A percentile compares a stretch with the other conserved stretches of the same genome.
Conservation (phyloP, 2,797 vertebrate species). For the Gila robusta region DNA sequence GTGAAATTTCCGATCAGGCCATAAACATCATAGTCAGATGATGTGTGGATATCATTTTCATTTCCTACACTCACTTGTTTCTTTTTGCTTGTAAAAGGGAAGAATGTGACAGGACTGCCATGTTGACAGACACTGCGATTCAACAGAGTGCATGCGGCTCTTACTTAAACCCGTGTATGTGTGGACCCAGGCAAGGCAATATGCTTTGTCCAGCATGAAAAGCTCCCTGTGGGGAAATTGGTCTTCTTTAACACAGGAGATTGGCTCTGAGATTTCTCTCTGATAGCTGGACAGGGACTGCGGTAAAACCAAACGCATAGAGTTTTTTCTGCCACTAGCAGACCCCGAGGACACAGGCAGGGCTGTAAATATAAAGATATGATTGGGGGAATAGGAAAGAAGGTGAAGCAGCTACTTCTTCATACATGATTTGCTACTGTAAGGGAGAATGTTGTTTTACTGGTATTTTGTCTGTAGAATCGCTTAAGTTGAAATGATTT, state of each 20-base stretch:
- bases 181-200: conserved; percentile 45
- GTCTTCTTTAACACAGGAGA: conserved; percentile 68
- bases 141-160: conserved; percentile 17
- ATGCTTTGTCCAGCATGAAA: conserved; percentile 56
- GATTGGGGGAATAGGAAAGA: conserved; percentile 53
- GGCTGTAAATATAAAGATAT: conserved; percentile 56
- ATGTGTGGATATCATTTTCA: conserved; percentile 6
- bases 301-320: conserved; percentile 51
- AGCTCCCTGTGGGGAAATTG: conserved; percentile 69
- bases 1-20: conserved; percentile 19
- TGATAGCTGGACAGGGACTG: conserved; percentile 48
- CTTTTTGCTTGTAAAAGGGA: neutral
- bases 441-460: neutral
- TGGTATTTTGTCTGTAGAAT: neutral
- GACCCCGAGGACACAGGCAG: conserved; percentile 46
- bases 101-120: conserved; percentile 3
- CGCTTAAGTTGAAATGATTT: neutral
- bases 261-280: conserved; percentile 50
- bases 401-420: conserved; percentile 33
- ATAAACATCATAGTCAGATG: neutral
- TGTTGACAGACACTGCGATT: conserved; percentile 20
- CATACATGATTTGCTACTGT: conserved; percentile 35
- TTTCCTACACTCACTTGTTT: neutral
- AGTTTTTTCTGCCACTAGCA: conserved; percentile 55
- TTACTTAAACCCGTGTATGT: conserved; percentile 39